These are phyloP conservation scores for Colius striatus DNA, from an alignment of 2,113 vertebrate genomes.

Conservation along the genomic window DNA sequence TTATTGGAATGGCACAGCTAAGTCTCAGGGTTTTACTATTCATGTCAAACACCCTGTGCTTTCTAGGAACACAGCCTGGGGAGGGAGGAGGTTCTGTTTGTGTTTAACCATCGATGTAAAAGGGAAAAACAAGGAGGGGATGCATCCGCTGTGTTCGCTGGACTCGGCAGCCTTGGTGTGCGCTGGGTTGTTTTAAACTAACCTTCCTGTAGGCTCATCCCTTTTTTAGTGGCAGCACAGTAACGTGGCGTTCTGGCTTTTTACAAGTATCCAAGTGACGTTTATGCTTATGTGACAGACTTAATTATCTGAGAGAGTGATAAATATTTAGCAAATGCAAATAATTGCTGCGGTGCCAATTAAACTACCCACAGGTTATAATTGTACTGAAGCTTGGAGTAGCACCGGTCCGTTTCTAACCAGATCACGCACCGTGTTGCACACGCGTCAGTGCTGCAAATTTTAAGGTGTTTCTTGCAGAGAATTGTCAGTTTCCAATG, in stretches of 20 bases:
- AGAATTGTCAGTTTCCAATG: constrained; percentile 22
- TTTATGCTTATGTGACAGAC: neutral
- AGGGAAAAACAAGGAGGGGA: constrained; percentile 4
- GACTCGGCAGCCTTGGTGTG: neutral
- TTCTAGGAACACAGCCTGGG: constrained; percentile 37
- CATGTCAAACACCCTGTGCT: constrained; percentile 50
- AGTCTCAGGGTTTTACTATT: constrained; percentile 65
- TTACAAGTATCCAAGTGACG: neutral
- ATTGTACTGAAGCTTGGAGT: neutral
- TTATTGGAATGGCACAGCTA: constrained; percentile 68
- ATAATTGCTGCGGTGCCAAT: neutral
- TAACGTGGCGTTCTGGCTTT: neutral
- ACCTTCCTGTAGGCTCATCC: neutral
- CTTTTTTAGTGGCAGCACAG: neutral
- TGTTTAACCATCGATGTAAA: constrained; percentile 54
- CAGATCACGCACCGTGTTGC: neutral
- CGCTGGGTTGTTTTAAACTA: neutral
- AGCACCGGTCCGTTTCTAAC: neutral
- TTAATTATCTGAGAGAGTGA: neutral
- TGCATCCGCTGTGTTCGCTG: constrained; percentile 12
- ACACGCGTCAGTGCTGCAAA: neutral
- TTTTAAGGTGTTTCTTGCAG: constrained; percentile 56
- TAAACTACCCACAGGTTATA: neutral
- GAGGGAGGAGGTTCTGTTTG: constrained; percentile 19
- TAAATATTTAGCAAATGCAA: constrained; percentile 20